Base-by-base conservation (phyloP, 2,888 invertebrate genomes). In the Drosophila merina region DNA sequence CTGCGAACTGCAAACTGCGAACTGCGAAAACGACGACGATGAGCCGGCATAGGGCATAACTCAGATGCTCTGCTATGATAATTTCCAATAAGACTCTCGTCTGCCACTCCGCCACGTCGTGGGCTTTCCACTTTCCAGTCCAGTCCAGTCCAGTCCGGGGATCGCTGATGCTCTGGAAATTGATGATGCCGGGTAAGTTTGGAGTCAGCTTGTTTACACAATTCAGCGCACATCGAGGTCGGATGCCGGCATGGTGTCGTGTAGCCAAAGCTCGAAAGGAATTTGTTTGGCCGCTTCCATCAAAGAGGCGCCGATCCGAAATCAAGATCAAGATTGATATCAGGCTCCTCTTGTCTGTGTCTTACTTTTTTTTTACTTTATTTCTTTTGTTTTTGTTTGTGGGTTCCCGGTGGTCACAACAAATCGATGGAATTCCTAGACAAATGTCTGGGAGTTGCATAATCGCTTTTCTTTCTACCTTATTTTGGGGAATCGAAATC, bases 121-220 rank as follows among this genome's bases (percentile, higher is more conserved):
- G 5, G 1, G 9, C 30, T 30, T 4, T 12, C 28, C 38, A 28
- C 20, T 12, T 1, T 55, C 40, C 14, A 12, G 14, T 20, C 50
- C 26, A 50, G 57, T 14, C 14, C 14, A 14, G 20, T 55, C 40
- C 14, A 12, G 64, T 49, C 55, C 30, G 64, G 57, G 60, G 64
- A 62, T 62, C 60, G n/a, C 20, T 20, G 12, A n/a, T 67, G 64
- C 58, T 79, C 59, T 79, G 67, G 67, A 89, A 89, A 90, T 89
- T 89, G 90, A 90, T 90, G 90, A 90, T 86, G 90, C 80, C 81
- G 82, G 74, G 88, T 88, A 88, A 86, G 86, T 86, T 88, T 86
- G 89, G 89, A 86, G 89, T 89, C 90, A 90, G 89, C 90, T 88
- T 90, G 90, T 90, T 90, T 90, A 90, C 90, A 89, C 90, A 90